Evolutionary conservation across 1,140 invertebrate species (phyloP).

Genomic region (Pseudomyrmex gracilis): DNA sequence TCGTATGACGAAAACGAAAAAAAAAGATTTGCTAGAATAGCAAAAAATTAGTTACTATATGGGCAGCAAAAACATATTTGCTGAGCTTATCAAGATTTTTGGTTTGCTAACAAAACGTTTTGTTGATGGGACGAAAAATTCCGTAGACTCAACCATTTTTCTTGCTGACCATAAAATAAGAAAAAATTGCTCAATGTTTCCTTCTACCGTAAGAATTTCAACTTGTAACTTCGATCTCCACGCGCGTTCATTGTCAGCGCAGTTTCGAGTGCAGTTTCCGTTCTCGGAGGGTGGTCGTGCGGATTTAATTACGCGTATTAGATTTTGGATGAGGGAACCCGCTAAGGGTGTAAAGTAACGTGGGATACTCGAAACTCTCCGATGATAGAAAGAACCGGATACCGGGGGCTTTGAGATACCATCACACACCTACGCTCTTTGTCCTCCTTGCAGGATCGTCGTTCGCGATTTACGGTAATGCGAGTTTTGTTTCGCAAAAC

Average conservation of each 20-base stretch:
- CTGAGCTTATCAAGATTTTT: too few relatives aligned
- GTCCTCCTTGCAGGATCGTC: not conserved
- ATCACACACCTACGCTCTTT: slow-evolving; percentile 10
- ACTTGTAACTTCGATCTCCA: not conserved
- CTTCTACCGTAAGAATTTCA: not conserved
- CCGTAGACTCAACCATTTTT: not conserved
- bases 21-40: too few relatives aligned
- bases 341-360: slow-evolving; percentile 21
- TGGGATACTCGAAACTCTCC: slow-evolving; percentile 23
- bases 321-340: not conserved
- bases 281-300: slow-evolving; percentile 19
- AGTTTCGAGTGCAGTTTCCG: not conserved
- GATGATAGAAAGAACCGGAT: slow-evolving; percentile 3
- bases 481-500: not conserved
- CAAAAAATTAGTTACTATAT: too few relatives aligned
- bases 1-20: not conserved
- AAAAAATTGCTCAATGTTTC: too few relatives aligned
- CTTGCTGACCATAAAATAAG: too few relatives aligned
- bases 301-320: slow-evolving; percentile 48
- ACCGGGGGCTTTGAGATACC: not conserved
- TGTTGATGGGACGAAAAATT: not conserved
- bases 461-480: not conserved
- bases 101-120: too few relatives aligned
- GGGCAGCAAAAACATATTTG: too few relatives aligned
- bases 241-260: not conserved